Evolutionary conservation across 2,113 vertebrate genomes (phyloP).

Genomic region (Trogon melanurus): DNA sequence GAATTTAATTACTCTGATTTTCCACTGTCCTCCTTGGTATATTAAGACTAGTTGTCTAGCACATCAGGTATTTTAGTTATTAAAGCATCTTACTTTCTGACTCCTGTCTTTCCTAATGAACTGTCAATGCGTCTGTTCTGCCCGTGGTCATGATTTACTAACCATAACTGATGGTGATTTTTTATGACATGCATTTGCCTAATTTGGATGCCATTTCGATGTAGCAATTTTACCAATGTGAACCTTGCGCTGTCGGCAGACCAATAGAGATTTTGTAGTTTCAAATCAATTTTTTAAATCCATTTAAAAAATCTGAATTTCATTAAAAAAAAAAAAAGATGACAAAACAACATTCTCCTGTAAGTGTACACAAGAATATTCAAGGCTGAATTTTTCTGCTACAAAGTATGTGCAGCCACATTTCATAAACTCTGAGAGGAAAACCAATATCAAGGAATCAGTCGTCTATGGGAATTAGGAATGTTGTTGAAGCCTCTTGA

Average conservation of each 20-base stretch:
- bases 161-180: constrained; percentile 14
- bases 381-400: background rate
- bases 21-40: background rate
- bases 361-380: background rate
- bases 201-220: background rate
- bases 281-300: background rate
- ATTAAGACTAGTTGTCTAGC: background rate
- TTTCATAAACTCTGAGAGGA: background rate
- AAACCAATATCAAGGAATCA: background rate
- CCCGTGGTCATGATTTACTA: constrained; percentile 17
- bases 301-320: background rate
- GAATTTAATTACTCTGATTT: background rate
- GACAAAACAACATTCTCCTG: background rate
- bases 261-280: background rate
- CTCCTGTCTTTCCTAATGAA: constrained; percentile 26
- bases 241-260: background rate
- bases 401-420: background rate
- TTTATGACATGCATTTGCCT: constrained; percentile 16
- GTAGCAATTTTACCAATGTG: background rate
- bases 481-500: background rate
- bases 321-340: background rate
- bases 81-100: background rate
- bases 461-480: background rate
- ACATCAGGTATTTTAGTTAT: background rate
- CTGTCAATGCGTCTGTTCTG: constrained; percentile 41